Base-by-base conservation (phyloP, 2,888 invertebrate genomes). In the Heliconius aoede region DNA sequence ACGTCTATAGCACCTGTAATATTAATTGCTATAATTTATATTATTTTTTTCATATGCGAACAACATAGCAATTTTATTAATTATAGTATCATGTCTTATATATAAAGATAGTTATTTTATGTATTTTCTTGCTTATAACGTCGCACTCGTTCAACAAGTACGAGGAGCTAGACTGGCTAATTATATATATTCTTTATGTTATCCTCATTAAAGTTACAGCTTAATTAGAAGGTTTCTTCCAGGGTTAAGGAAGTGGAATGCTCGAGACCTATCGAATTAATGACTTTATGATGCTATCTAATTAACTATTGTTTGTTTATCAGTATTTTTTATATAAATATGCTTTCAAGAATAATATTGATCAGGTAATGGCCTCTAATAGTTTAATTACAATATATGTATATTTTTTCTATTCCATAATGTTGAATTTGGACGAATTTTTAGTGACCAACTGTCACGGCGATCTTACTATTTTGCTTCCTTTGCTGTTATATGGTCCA, bases 1-100 rank as follows among this genome's bases (percentile, higher is more conserved):
- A 65, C 15, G n/a, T 36, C 64, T 40, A 65, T 65, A 36, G 65
- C 11, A 36, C 15, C 65, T 65, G 65, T 65, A 65, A 65, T 40
- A 65, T 15, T 36, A 24, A 26, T 36, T 65, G 24, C n/a, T 65
- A 65, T 13, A 36, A 40, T 15, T 65, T 36, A n/a, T n/a, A n/a
- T n/a, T 7, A 64, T 65, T 65, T 40, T 62, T n/a, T 32, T 30
- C 11, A 15, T 40, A 40, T 65, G 36, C 36, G 40, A 65, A 65
- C 40, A 65, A 36, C 18, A 65, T 13, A 65, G 24, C 36, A 8
- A 65, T 36, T 24, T 24, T 24, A 40, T 40, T 65, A 65, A 65
- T 40, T 15, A 24, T 26, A 65, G n/a, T 65, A 40, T 65, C 36
- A 65, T 18, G 65, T 65, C 15, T n/a, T 64, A 9, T 64, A 65